Percentiles rank a stretch among this genome's conserved stretches.
These are phyloP conservation scores for Tetragnatha versicolor DNA, from an alignment of 1,140 invertebrate species.

Conservation along the genomic window DNA sequence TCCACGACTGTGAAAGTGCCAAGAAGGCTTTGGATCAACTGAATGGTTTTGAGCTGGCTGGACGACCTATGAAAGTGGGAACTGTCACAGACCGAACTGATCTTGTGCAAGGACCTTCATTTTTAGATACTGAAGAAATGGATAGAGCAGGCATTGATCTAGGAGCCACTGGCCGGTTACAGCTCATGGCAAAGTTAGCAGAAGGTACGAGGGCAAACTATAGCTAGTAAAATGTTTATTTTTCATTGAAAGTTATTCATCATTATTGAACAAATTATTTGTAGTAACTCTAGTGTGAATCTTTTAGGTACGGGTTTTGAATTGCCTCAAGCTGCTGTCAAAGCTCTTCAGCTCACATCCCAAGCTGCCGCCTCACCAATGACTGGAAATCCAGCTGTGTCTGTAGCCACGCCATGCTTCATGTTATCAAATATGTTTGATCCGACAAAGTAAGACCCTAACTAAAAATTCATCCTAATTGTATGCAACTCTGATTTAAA, in stretches of 20 bases:
- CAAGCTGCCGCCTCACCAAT: conserved; percentile 11
- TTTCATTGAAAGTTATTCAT: neutral
- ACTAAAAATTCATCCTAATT: no score
- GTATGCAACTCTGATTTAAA: no score
- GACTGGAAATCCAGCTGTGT: conserved; percentile 70
- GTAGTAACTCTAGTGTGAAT: neutral
- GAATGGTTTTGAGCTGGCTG: conserved; percentile 98
- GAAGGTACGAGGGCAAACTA: conserved; percentile 72
- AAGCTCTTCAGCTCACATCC: conserved; percentile 62
- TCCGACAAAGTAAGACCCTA: conserved; percentile 71
- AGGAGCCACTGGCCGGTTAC: conserved; percentile 90
- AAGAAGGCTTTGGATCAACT: conserved; percentile 98
- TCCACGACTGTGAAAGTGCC: conserved; percentile 95
- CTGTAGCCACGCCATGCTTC: conserved; percentile 98
- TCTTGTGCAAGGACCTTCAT: conserved; percentile 69
- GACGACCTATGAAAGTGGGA: conserved; percentile 98
- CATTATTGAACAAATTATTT: neutral
- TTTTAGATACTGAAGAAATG: conserved; percentile 93
- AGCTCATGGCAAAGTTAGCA: conserved; percentile 98
- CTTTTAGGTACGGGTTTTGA: conserved; percentile 69
- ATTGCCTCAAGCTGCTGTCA: conserved; percentile 66
- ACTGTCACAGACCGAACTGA: conserved; percentile 95
- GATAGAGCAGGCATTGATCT: conserved; percentile 95
- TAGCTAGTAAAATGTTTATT: neutral
- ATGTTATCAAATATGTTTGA: conserved; percentile 99